Base-by-base conservation (phyloP, 2,113 vertebrate genomes). In the Falcunculus frontatus region DNA sequence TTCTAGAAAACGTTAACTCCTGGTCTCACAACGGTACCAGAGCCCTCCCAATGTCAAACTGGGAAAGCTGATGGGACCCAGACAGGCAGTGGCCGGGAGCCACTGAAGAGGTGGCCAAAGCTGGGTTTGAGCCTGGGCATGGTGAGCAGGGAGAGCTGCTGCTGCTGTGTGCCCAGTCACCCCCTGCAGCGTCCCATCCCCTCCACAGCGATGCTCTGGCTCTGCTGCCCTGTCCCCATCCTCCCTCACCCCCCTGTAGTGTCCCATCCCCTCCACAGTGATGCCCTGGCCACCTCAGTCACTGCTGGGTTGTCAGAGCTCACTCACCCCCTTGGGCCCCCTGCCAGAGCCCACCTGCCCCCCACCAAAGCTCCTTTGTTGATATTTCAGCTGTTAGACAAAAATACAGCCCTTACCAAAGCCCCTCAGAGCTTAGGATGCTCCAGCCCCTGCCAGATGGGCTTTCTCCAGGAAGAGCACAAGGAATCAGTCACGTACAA, bases 71-170 rank as follows among this genome's bases (percentile, higher is more conserved):
- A 11, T 19, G 77, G 39, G 49, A 53, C 6, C 10, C 0, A 22
- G 41, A 5, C 33, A 41, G n/a, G 59, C 39, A 17, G 50, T 37
- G 42, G 4, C 10, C 47, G 25, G 70, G 37, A 86, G 41, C 44
- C 27, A 6, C 55, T 0, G 2, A 9, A 3, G 82, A 26, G 9
- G 39, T 9, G 16, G 13, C n/a, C n/a, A 15, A 1, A 0, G 0
- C 18, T 55, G n/a, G 15, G 2, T 27, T 4, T 11, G 74, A 52
- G 25, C 9, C 42, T 22, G 42, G 46, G 52, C 17, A 10, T 0
- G 11, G 37, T 10, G 47, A 29, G 70, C 25, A 25, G 41, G 22
- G 32, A 56, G 14, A 49, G 16, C 42, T 12, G 23, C 46, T 47
- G 62, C 63, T n/a, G 59, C 70, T 30, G 37, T 2, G 2, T 32